A percentile compares a stretch with the other conserved stretches of the same genome.
Conservation (phyloP, 2,888 invertebrate genomes). For the Celastrina argiolus region DNA sequence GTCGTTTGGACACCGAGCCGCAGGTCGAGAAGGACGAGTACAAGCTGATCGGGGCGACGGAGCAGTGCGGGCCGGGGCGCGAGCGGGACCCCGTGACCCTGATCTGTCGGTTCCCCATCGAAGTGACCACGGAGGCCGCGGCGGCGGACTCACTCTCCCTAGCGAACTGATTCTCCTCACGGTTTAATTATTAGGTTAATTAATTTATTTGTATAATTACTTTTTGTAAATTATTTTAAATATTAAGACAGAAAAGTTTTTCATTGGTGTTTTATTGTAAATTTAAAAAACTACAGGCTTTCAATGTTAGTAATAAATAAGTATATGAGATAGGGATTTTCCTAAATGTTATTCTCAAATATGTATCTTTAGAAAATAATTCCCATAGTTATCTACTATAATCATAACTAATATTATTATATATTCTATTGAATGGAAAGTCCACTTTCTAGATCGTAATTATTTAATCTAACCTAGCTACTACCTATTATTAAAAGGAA, state of each 20-base stretch:
- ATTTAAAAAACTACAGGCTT: too few relatives aligned
- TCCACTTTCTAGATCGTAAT: not conserved
- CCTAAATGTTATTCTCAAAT: too few relatives aligned
- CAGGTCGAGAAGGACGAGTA: conserved; percentile 53
- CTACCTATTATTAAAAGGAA: too few relatives aligned
- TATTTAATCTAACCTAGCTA: too few relatives aligned
- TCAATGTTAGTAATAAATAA: too few relatives aligned
- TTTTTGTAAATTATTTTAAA: conserved; percentile 27
- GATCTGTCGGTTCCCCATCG: conserved; percentile 57
- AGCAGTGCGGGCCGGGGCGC: conserved; percentile 86
- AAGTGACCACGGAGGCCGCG: conserved; percentile 37
- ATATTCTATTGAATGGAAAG: not conserved
- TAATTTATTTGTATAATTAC: conserved; percentile 39
- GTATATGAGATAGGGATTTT: too few relatives aligned
- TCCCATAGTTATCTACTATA: too few relatives aligned
- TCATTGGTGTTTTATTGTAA: conserved; percentile 19
- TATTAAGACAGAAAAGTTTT: conserved; percentile 24
- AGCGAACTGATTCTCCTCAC: conserved; percentile 48
- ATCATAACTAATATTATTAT: too few relatives aligned
- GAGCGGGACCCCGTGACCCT: conserved; percentile 83
- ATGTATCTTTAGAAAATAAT: too few relatives aligned
- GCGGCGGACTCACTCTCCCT: conserved; percentile 47
- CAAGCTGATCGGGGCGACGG: conserved; percentile 81
- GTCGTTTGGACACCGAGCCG: conserved; percentile 46
- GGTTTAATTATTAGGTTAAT: conserved; percentile 42